Evolutionary conservation across 2,888 invertebrate genomes (phyloP), one percentile per base, ranked within the genome.

Genomic region (Nipponacmea schrenckii): DNA sequence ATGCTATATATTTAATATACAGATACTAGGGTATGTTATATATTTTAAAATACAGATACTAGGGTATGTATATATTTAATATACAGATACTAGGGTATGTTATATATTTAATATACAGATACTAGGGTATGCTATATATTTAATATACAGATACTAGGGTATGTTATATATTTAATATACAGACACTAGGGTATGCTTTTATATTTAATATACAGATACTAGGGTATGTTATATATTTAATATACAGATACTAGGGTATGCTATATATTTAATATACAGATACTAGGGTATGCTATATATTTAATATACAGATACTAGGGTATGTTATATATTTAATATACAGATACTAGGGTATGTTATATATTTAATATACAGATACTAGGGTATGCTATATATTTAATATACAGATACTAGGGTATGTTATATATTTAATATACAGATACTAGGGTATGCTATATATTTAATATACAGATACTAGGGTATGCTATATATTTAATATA

Each of bases 61-160:
- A 64, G 74, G 75, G 76, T 76, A 69, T 56, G 67, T 64, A n/a
- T n/a, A n/a, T 14, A 3, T 5, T 31, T 63, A 63, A 72, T 44
- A 69, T 76, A 17, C 75, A 76, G 44, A 56, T 62, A 5, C 26
- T 64, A 64, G 74, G 75, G 76, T 76, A 69, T 56, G 67, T 64
- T 14, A 3, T 5, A 44, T 63, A n/a, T n/a, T n/a, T n/a, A 63
- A 72, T 44, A 69, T 76, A 17, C 75, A 76, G 44, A 56, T 62
- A 5, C 26, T 64, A 64, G 74, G 75, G 76, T 76, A 69, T 56
- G 67, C 62, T 14, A 3, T 5, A 44, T 63, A n/a, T n/a, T n/a
- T n/a, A 63, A 72, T 44, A 69, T 76, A 17, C 75, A 76, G 44
- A 56, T 62, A 5, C 26, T 64, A 64, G 74, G 75, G 76, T 76